Base-by-base conservation (phyloP, 2,113 vertebrate species). In the Psophia crepitans region DNA sequence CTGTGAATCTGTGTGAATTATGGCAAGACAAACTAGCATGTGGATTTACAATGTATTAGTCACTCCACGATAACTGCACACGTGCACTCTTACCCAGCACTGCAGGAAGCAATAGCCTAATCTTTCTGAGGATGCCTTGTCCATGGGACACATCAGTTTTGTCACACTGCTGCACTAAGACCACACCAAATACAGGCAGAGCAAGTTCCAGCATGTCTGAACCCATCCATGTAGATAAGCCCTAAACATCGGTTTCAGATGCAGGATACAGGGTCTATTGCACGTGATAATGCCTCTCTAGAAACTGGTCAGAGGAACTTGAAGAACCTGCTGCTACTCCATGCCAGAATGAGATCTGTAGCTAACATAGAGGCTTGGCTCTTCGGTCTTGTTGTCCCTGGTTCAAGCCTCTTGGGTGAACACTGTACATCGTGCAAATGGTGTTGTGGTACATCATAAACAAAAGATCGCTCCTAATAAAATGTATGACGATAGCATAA, bases 181-280 rank as follows among this genome's bases (percentile, higher is more conserved):
- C 33, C 12, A 30, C 0, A 0, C 2, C 54, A 84, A 77, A 57
- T 32, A 83, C 14, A 70, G 41, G 49, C 46, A 74, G n/a, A 87
- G 27, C 13, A 65, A 61, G 13, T 54, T 61, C 21, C 46, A 58
- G 51, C 22, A 70, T 51, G 11, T 35, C 58, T 53, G 68, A 70
- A 75, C 9, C 35, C 32, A 53, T 14, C 43, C 28, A 28, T 0
- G 0, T 4, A 57, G 30, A 26, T 10, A 37, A 3, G 8, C 14
- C 32, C n/a, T 43, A 26, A 80, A 28, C 8, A 49, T n/a, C 21
- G 7, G 14, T 57, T 84, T 91, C 53, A 39, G 48, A 61, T 9
- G 33, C 17, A 48, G 32, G 20, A 20, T 61, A 27, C 0, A 35
- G 27, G n/a, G 28, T 33, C 28, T 39, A n/a, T 15, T 9, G 37